Base-by-base conservation (phyloP, 2,797 vertebrate species). In the Helarctos malayanus region DNA sequence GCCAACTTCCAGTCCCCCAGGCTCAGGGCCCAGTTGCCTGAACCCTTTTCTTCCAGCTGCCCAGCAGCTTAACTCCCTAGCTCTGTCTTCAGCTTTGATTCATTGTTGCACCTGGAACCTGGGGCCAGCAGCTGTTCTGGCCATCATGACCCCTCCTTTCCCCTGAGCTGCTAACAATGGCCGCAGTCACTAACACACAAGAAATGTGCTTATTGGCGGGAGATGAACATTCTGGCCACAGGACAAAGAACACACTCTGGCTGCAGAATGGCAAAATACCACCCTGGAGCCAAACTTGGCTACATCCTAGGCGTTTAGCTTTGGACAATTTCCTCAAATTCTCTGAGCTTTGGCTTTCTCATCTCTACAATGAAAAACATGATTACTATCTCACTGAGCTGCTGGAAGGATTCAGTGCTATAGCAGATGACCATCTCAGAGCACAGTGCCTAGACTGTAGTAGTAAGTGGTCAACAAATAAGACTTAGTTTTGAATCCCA, bases 401-500 rank as follows among this genome's bases (percentile, higher is more conserved):
- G 16, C 89, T 86, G 35, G n/a, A 86, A 76, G 32, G 47, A 81
- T 29, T 91, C 35, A n/a, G 13, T n/a, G 12, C 16, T 69, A 71
- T 14, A 81, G 63, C 18, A 87, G 76, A 82, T n/a, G 76, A 59
- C 14, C 54, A 35, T 27, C 29, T 73, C 38, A 54, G 80, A 93
- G 29, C 38, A 45, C 18, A 89, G 29, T 81, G 41, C 32, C 69
- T 83, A 27, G 65, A 61, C 29, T 57, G n/a, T 13, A 76, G 52
- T 80, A 90, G 52, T 41, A 78, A 11, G 41, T 83, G 23, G 65
- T 90, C 54, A 95, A 85, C 61, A 84, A 76, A 76, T 49, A 59
- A 61, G 69, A 94, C 54, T 83, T 94, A 80, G 18, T 29, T 93
- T 95, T 94, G 49, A 95, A 81, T 95, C 68, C 13, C 49, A 96